Evolutionary conservation across 64 coral and sea anemone species (phyloP), one percentile per base, ranked within the genome.

Genomic region (Montipora sp.): DNA sequence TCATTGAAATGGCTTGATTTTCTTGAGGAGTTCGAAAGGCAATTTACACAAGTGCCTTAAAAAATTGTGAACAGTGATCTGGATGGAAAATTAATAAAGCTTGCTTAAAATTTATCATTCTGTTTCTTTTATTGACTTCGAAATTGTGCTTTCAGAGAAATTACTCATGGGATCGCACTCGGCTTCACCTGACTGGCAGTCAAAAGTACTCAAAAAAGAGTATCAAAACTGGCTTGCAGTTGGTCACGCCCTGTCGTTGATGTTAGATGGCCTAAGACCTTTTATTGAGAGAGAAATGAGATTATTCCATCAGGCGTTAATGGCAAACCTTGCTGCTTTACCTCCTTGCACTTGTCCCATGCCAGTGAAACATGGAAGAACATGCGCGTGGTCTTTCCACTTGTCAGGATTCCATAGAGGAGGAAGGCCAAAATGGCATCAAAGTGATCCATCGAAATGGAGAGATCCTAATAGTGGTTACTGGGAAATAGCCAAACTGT

Each of bases 401-500:
- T 15, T 96, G 10, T 11, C 12, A 43, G 75, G 53, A 21, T 77
- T 79, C 60, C 95, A 96, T 47, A 74, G 14, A 36, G 86, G 48
- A 50, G 75, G 88, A 59, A 93, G 73, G 43, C 81, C 81, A 19
- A 84, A 51, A 24, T 96, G 95, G 91, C 55, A 70, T 5, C 96
- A 98, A 81, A 98, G 96, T 77, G 93, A 95, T 67, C 48, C 14
- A 1, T 77, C 80, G 1, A 21, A 23, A 61, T 98, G 96, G 96
- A 74, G 46, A 45, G 93, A 88, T 59, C 51, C 49, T 59, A 16
- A 82, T 13, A 3, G 10, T 63, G 94, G 94, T 14, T 59, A 81
- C 69, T 95, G 94, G 94, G 94, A 92, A n/a, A 44, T 96, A 10
- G 94, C 94, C 13, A 96, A 96, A 79, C 77, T 96, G 27, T 96